Conservation (phyloP, 2,797 vertebrate genomes). For the Hirundo rustica region DNA sequence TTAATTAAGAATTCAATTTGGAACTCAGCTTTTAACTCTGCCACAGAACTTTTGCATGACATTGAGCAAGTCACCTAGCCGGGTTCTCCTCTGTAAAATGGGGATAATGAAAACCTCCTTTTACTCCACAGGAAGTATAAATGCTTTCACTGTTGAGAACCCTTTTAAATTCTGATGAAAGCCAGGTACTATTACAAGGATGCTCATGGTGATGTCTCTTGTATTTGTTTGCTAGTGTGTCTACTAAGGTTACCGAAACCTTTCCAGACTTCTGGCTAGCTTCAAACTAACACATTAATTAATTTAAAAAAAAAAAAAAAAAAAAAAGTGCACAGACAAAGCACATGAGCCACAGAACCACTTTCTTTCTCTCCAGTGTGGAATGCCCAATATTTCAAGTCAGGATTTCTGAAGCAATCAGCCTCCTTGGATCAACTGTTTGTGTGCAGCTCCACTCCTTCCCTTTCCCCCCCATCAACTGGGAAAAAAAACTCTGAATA, state of each 20-base stretch:
- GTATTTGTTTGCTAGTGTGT: constrained; percentile 7
- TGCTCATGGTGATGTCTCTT: constrained; percentile 21
- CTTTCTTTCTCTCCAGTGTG: not conserved
- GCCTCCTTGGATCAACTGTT: not conserved
- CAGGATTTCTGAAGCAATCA: not conserved
- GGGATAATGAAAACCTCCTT: constrained; percentile 6
- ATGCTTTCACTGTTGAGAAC: not conserved
- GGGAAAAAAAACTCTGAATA: not conserved
- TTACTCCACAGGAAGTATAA: not conserved
- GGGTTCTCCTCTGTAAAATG: not conserved
- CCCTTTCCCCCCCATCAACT: not conserved
- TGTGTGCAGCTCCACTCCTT: not conserved
- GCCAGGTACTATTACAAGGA: constrained; percentile 23
- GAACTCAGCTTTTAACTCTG: not conserved
- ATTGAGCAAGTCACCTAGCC: not conserved
- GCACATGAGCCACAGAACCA: not conserved
- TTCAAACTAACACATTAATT: not conserved
- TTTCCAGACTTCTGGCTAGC: constrained; percentile 34
- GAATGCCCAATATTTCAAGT: not conserved
- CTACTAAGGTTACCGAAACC: constrained; percentile 27
- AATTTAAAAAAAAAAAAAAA: not conserved
- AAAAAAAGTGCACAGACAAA: not conserved
- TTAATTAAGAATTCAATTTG: not conserved
- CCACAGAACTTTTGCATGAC: not conserved
- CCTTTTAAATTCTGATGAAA: constrained; percentile 37